Evolutionary conservation across 2,888 invertebrate species (phyloP).

Genomic region (Amiota mariae): DNA sequence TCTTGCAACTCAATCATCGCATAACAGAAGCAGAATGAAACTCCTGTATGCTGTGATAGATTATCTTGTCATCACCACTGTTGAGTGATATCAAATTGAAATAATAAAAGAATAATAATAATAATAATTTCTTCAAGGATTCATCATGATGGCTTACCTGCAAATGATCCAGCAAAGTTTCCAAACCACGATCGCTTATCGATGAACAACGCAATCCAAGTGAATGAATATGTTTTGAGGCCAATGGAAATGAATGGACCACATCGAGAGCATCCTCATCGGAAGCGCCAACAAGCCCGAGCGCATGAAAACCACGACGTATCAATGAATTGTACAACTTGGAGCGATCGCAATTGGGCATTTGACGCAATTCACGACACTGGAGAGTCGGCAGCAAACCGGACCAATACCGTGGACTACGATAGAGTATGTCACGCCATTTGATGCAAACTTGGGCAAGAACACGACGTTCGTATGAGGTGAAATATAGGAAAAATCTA

Average conservation of each 20-base stretch:
- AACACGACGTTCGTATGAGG: slow-evolving; percentile 83
- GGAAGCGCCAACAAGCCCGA: slow-evolving; percentile 87
- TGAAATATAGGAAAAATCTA: slow-evolving; percentile 88
- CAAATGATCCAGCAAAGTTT: slow-evolving; percentile 89
- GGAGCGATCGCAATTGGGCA: slow-evolving; percentile 76
- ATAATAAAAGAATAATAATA: too few relatives aligned
- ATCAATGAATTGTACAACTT: slow-evolving; percentile 87
- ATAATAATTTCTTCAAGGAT: background rate
- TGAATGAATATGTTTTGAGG: slow-evolving; percentile 87
- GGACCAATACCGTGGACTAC: slow-evolving; percentile 90
- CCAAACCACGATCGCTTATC: slow-evolving; percentile 91
- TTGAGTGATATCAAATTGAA: too few relatives aligned
- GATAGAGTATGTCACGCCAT: slow-evolving; percentile 92
- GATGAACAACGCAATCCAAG: slow-evolving; percentile 91
- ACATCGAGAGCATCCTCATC: slow-evolving; percentile 93
- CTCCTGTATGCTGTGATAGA: too few relatives aligned
- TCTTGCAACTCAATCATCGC: too few relatives aligned
- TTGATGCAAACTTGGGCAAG: slow-evolving; percentile 89
- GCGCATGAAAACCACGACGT: slow-evolving; percentile 87
- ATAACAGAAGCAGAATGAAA: too few relatives aligned
- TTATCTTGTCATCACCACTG: too few relatives aligned
- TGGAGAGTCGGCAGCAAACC: slow-evolving; percentile 89
- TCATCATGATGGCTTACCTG: slow-evolving; percentile 78
- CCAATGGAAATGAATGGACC: slow-evolving; percentile 87
- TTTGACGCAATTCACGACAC: slow-evolving; percentile 85